Conservation (phyloP, 2,888 invertebrate species). For the Caprella mutica region DNA sequence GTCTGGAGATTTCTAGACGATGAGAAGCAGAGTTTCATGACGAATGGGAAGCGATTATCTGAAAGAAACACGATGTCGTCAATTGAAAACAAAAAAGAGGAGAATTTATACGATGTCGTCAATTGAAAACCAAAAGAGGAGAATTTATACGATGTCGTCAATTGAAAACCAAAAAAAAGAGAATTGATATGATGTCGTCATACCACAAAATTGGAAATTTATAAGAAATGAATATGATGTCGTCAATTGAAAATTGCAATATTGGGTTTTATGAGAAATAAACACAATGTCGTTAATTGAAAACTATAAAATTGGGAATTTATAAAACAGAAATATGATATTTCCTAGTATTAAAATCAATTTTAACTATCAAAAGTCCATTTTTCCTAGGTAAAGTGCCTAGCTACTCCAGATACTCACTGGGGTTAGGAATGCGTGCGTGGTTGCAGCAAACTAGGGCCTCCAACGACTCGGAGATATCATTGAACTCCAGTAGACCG, state of each 20-base stretch:
- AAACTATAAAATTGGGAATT: too few species aligned
- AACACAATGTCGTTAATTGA: too few species aligned
- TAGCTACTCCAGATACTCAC: constrained; percentile 26
- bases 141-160: not conserved
- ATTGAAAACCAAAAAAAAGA: too few species aligned
- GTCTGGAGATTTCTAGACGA: constrained; percentile 47
- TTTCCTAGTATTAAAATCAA: too few species aligned
- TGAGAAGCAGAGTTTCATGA: constrained; percentile 96
- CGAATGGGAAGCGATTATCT: constrained; percentile 90
- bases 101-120: not conserved
- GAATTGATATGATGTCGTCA: too few species aligned
- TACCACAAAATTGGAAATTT: too few species aligned
- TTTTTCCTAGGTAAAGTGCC: too few species aligned
- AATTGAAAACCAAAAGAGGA: not conserved
- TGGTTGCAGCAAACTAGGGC: constrained; percentile 96
- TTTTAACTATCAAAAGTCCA: too few species aligned
- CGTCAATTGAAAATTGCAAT: too few species aligned
- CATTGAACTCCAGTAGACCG: constrained; percentile 88
- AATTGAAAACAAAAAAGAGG: constrained; percentile 9
- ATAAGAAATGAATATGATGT: too few species aligned
- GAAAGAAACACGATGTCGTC: constrained; percentile 28
- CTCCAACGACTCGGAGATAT: constrained; percentile 80
- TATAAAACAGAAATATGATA: too few species aligned
- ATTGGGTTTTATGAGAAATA: too few species aligned
- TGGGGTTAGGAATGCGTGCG: constrained; percentile 87